Percentiles rank a stretch among this genome's conserved stretches.
Evolutionary conservation across 2,888 invertebrate genomes (phyloP).

Genomic region (Tanypteryx hageni): DNA sequence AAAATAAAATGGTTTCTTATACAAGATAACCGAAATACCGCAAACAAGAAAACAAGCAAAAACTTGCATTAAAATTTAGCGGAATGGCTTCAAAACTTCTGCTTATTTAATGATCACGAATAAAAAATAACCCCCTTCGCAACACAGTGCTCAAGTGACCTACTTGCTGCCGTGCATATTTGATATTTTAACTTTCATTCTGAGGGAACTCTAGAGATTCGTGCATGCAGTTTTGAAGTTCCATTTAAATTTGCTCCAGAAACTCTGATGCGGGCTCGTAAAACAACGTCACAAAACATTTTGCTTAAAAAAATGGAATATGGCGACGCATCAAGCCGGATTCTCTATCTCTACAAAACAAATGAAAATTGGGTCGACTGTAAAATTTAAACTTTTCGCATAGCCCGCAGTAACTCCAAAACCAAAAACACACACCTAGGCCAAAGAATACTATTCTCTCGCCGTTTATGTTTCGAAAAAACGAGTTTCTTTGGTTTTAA

Average conservation of each 20-base stretch:
- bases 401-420: neutral
- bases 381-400: neutral
- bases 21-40: too few species aligned
- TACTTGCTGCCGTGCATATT: neutral
- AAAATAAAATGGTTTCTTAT: too few species aligned
- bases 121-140: too few species aligned
- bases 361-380: slow-evolving; percentile 19
- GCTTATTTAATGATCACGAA: too few species aligned
- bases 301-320: neutral
- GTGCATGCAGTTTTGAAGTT: neutral
- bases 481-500: neutral
- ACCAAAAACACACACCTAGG: neutral
- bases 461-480: neutral
- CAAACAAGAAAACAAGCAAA: too few species aligned
- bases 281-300: neutral
- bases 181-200: neutral
- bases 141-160: neutral
- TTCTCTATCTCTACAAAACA: neutral
- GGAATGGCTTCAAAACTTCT: too few species aligned
- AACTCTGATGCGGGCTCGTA: slow-evolving; percentile 40
- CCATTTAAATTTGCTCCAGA: slow-evolving; percentile 13
- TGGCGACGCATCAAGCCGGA: neutral
- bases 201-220: neutral
- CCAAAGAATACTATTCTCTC: neutral
- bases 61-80: too few species aligned